phyloP scores from a whole-genome alignment of 2,888 invertebrate species.

The Tetropium fuscum region DNA sequence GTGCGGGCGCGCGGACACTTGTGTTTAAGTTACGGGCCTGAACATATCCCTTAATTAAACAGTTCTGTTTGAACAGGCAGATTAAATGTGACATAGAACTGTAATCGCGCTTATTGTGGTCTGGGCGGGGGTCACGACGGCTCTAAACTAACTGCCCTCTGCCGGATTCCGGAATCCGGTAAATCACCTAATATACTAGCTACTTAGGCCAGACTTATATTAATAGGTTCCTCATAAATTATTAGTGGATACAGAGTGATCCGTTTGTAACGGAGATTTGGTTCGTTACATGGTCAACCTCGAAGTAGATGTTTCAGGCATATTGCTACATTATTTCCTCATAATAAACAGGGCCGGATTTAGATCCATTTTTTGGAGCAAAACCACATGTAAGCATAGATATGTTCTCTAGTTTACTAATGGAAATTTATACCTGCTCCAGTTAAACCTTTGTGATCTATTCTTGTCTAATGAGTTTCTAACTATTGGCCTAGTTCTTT shows the following conservation, averaged over 20 bases:
- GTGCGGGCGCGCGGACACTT: constrained; percentile 62
- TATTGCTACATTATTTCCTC: too few species aligned
- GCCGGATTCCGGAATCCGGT: constrained; percentile 38
- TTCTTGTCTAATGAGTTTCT: too few species aligned
- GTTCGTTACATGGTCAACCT: too few species aligned
- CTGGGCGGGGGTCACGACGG: constrained; percentile 51
- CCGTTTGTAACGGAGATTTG: too few species aligned
- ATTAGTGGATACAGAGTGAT: constrained; percentile 2
- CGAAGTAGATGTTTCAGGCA: too few species aligned
- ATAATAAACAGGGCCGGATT: too few species aligned
- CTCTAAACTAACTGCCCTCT: constrained; percentile 27
- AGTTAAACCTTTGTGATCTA: too few species aligned
- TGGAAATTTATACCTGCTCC: too few species aligned
- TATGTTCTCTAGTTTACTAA: too few species aligned
- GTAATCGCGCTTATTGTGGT: constrained; percentile 68
- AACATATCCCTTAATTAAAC: constrained; percentile 68
- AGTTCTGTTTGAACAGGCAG: constrained; percentile 67
- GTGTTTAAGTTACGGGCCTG: constrained; percentile 67
- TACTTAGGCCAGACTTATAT: constrained; percentile 38
- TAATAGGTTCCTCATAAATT: constrained; percentile 32
- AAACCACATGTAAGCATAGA: too few species aligned
- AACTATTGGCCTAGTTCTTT: too few species aligned
- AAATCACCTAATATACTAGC: constrained; percentile 41
- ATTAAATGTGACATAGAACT: constrained; percentile 68
- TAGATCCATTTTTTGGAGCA: too few species aligned